phyloP scores from a whole-genome alignment of 2,797 vertebrate genomes.

The Pangasius larnaudii region DNA sequence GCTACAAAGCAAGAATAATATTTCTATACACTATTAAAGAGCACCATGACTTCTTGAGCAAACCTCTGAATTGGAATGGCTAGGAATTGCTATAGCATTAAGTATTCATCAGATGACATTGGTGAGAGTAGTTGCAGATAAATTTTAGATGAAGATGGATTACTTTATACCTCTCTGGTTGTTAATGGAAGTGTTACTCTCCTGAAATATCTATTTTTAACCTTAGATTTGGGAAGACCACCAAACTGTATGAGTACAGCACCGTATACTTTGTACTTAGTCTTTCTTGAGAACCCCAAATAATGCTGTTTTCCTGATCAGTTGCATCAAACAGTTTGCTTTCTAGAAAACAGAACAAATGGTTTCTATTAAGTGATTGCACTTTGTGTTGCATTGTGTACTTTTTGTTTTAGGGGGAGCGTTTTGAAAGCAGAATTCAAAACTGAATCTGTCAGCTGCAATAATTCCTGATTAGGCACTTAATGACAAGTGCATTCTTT shows the following conservation, averaged over 20 bases:
- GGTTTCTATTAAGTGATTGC: not conserved
- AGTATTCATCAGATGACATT: slow-evolving; percentile 46
- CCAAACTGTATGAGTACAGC: not conserved
- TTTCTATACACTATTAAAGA: not conserved
- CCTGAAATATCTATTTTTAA: slow-evolving; percentile 26
- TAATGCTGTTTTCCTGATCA: not conserved
- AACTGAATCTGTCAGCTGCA: not conserved
- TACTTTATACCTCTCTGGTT: slow-evolving; percentile 43
- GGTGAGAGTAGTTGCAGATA: slow-evolving; percentile 43
- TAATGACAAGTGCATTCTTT: slow-evolving; percentile 1
- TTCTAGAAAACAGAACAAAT: not conserved
- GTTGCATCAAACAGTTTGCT: not conserved
- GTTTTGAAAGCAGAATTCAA: not conserved
- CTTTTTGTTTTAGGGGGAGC: not conserved
- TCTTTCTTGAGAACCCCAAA: not conserved
- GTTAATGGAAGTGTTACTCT: slow-evolving; percentile 19
- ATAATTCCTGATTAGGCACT: not conserved
- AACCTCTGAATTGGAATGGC: slow-evolving; percentile 41
- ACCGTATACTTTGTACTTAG: not conserved
- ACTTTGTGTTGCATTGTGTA: not conserved
- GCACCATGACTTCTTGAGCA: slow-evolving; percentile 39
- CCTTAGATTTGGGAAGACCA: not conserved
- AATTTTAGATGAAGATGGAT: slow-evolving; percentile 57
- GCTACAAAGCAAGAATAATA: not conserved
- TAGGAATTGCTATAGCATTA: slow-evolving; percentile 38